Base-by-base conservation (phyloP, 64 coral and sea anemone genomes). In the Anthopleura sola region DNA sequence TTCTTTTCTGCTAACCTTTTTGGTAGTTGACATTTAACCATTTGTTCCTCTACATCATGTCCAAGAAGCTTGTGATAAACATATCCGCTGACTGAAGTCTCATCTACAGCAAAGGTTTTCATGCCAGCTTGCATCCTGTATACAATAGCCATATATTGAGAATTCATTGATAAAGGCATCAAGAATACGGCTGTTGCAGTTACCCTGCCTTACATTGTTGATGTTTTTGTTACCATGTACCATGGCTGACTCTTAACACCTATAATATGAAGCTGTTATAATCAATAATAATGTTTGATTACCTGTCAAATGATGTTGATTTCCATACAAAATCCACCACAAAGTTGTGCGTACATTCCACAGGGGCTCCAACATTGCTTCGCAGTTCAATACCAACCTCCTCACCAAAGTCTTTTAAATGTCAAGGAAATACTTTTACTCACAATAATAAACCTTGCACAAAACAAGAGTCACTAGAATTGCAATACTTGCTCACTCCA, bases 81-180 rank as follows among this genome's bases (percentile, higher is more conserved):
- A 66, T 99, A 99, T 4, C 97, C 97, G 90, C 97, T 99, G n/a
- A 99, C 97, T 51, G 97, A 99, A 0, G 97, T 99, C 86, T 99
- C 97, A 85, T 99, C 97, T 51, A 99, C 97, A 24, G 97, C 97
- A 99, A 99, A 99, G 11, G 97, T 99, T 81, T 99, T 99, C 97
- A 99, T 99, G 84, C 92, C 97, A 19, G 97, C 93, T 81, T 99
- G 97, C 97, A 99, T 99, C 74, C 97, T 98, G 62, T n/a, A 89
- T 5, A 82, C 13, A 71, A 9, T 62, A 62, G n/a, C 5, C n/a
- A n/a, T 44, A 44, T 44, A 44, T 44, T 2, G 2, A 44, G 2
- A 44, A 44, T 44, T 44, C 4, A 44, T 44, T 44, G 9, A n/a
- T n/a, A 44, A 44, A 44, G 4, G 9, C 40, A 62, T 62, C 6